Evolutionary conservation across 2,797 vertebrate species (phyloP).

Genomic region (Enteromius argenteus): DNA sequence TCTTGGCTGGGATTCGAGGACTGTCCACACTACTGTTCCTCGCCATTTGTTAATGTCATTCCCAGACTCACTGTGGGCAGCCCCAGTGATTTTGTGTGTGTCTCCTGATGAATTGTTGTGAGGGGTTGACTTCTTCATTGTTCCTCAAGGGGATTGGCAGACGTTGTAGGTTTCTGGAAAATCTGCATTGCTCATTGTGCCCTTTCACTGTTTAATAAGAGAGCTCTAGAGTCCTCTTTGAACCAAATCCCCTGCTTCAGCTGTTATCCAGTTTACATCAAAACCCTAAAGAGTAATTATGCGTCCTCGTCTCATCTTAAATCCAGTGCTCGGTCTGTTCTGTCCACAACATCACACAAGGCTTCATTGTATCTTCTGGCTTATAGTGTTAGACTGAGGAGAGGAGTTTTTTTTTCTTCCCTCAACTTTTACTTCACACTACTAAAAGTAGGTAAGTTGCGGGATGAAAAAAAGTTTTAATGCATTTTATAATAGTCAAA

Average conservation of each 20-base stretch:
- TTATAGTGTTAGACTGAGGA: background rate
- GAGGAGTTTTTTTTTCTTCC: background rate
- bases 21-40: slow-evolving; percentile 20
- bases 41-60: slow-evolving; percentile 60
- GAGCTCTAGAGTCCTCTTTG: background rate
- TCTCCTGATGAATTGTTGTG: slow-evolving; percentile 44
- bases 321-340: slow-evolving; percentile 31
- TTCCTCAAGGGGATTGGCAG: slow-evolving; percentile 45
- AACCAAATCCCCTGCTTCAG: slow-evolving; percentile 13
- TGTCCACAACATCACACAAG: background rate
- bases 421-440: background rate
- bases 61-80: slow-evolving; percentile 47
- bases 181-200: slow-evolving; percentile 52
- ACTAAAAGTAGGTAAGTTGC: background rate
- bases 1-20: slow-evolving; percentile 15
- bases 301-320: slow-evolving; percentile 22
- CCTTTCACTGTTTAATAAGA: slow-evolving; percentile 29
- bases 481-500: background rate
- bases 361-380: slow-evolving; percentile 27
- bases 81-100: slow-evolving; percentile 41
- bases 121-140: slow-evolving; percentile 42
- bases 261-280: slow-evolving; percentile 22
- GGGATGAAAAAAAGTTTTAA: background rate
- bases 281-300: slow-evolving; percentile 23
- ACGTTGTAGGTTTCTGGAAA: slow-evolving; percentile 42